These are phyloP conservation scores for Dexiosoma caninum DNA, from an alignment of 2,888 invertebrate genomes.

Conservation along the genomic window DNA sequence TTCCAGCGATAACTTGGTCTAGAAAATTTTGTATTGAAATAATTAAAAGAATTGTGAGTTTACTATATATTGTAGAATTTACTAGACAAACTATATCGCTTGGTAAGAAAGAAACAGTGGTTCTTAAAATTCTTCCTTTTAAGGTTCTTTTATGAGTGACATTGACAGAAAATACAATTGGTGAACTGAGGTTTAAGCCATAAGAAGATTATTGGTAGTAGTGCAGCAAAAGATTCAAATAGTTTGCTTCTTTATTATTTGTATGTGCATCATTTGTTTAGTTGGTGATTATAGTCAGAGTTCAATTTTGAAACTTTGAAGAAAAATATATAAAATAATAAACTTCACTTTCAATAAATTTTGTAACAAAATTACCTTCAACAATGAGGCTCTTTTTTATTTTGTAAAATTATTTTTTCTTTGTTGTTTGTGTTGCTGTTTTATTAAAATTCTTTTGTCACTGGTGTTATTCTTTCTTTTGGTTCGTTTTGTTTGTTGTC, in stretches of 20 bases:
- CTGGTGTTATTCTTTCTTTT: background rate
- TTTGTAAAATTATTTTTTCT: constrained; percentile 1
- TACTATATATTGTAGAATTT: background rate
- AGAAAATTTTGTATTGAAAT: background rate
- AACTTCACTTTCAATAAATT: constrained; percentile 43
- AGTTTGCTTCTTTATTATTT: background rate
- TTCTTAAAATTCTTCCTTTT: background rate
- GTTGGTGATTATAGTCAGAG: constrained; percentile 18
- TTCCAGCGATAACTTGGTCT: background rate
- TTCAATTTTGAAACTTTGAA: background rate
- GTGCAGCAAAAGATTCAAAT: constrained; percentile 19
- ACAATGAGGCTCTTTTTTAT: constrained; percentile 11
- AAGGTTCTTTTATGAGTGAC: background rate
- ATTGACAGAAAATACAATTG: constrained; percentile 36
- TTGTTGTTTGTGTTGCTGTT: background rate
- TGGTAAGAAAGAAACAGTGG: background rate
- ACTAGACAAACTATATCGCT: background rate
- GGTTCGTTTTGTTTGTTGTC: constrained; percentile 21
- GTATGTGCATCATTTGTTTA: constrained; percentile 35
- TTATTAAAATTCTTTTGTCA: constrained; percentile 17
- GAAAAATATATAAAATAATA: background rate
- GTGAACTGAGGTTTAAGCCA: constrained; percentile 37
- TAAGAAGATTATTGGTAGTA: background rate
- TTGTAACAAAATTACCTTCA: constrained; percentile 35
- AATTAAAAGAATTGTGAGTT: background rate